Conservation (phyloP, 2,113 vertebrate genomes). For the Forbesichthys agassizii region DNA sequence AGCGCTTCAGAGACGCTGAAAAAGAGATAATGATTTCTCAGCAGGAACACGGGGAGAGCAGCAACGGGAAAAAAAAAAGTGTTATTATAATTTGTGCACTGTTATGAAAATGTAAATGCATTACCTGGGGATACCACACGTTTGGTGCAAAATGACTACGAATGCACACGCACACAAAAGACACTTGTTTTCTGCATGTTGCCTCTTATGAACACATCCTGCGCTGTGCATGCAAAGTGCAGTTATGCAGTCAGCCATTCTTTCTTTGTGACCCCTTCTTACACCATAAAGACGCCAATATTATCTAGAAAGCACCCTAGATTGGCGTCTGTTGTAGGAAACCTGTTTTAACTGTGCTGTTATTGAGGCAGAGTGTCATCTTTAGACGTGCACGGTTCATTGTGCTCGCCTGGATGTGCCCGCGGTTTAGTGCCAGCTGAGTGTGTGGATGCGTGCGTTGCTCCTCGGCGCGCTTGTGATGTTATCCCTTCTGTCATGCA, state of each 20-base stretch:
- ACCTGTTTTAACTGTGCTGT: no score
- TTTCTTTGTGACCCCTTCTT: conserved; percentile 62
- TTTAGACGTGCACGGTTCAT: conserved; percentile 40
- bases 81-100: conserved; percentile 21
- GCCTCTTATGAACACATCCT: not conserved
- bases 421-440: conserved; percentile 34
- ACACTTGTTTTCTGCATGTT: not conserved
- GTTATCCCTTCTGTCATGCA: conserved; percentile 68
- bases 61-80: not conserved
- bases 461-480: conserved; percentile 43
- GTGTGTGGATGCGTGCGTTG: conserved; percentile 33
- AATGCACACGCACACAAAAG: conserved; percentile 2
- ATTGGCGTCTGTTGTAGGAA: no score
- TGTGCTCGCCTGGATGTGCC: conserved; percentile 44
- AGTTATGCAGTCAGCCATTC: conserved; percentile 67
- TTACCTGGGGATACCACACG: conserved; percentile 12
- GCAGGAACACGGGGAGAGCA: not conserved
- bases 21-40: conserved; percentile 34
- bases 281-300: conserved; percentile 66
- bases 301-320: no score
- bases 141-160: not conserved
- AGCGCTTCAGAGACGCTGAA: conserved; percentile 37
- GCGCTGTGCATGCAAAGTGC: conserved; percentile 50
- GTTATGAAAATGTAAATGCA: conserved; percentile 36
- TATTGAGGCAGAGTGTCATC: conserved; percentile 9